Conservation (phyloP, 2,113 vertebrate species). For the Microcebus griseorufus region DNA sequence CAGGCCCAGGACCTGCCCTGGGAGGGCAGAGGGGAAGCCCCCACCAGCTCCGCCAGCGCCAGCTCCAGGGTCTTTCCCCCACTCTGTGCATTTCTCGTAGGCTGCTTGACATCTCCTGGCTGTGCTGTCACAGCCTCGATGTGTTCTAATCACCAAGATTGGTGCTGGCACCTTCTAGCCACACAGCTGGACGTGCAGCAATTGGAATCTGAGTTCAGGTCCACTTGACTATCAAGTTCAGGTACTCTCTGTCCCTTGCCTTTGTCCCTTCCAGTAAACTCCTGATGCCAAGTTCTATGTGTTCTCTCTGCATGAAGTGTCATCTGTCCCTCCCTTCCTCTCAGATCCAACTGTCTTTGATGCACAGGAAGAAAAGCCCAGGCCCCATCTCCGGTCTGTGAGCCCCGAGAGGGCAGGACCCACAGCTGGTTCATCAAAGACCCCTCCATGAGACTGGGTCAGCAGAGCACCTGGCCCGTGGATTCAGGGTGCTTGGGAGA, state of each 20-base stretch:
- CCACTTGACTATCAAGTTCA: not conserved
- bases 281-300: not conserved
- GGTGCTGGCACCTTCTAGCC: not conserved
- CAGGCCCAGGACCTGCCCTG: not conserved
- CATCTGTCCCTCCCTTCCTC: not conserved
- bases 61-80: not conserved
- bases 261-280: not conserved
- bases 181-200: not conserved
- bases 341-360: not conserved
- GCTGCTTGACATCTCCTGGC: too few species aligned
- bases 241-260: not conserved
- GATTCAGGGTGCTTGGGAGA: not conserved
- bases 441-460: not conserved
- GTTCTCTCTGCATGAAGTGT: not conserved
- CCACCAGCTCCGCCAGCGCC: too few species aligned
- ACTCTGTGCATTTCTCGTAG: not conserved
- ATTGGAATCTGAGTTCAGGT: not conserved
- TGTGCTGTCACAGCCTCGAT: rapidly evolving
- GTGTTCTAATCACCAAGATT: not conserved
- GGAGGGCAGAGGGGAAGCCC: too few species aligned
- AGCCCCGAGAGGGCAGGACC: rapidly evolving
- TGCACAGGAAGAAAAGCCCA: not conserved
- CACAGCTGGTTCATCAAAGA: not conserved
- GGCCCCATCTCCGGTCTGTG: not conserved
- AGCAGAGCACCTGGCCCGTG: not conserved